phyloP scores from a whole-genome alignment of 2,797 vertebrate species.

The Mallotus villosus region DNA sequence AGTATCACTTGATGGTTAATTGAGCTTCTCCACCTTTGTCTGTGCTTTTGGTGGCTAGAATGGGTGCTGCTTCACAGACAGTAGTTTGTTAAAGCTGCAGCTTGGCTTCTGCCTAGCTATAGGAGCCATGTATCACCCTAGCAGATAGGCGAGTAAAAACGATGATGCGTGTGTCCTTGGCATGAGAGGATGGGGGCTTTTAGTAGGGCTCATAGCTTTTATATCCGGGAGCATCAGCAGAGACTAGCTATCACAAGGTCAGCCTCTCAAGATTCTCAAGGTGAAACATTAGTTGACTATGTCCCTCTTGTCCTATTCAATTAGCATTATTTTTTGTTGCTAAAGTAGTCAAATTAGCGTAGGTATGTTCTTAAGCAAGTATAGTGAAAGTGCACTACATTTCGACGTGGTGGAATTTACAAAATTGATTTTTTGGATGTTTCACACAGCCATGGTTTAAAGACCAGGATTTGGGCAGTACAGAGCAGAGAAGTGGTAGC shows the following conservation, averaged over 20 bases:
- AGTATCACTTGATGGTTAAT: slow-evolving; percentile 24
- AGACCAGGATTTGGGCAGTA: neutral
- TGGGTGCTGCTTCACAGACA: slow-evolving; percentile 47
- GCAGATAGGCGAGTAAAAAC: slow-evolving; percentile 68
- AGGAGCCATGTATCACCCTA: slow-evolving; percentile 70
- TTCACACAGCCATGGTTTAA: too few relatives aligned
- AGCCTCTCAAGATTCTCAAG: slow-evolving; percentile 68
- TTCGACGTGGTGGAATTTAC: neutral
- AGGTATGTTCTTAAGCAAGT: neutral
- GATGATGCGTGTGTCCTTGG: slow-evolving; percentile 72
- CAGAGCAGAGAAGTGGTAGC: neutral
- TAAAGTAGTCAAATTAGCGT: slow-evolving; percentile 19
- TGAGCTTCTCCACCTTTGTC: slow-evolving; percentile 39
- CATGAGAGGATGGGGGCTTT: slow-evolving; percentile 24
- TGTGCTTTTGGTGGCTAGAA: slow-evolving; percentile 48
- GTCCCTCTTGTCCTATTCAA: slow-evolving; percentile 56
- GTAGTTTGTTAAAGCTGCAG: slow-evolving; percentile 65
- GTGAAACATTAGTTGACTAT: slow-evolving; percentile 60
- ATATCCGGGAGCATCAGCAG: slow-evolving; percentile 66
- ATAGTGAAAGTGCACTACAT: neutral
- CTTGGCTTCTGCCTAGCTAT: slow-evolving; percentile 61
- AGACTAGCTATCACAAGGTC: slow-evolving; percentile 66
- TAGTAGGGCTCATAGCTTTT: slow-evolving; percentile 63
- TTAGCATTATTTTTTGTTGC: slow-evolving; percentile 22
- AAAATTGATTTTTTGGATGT: neutral